Conservation (phyloP, 2,113 vertebrate species). For the Sylvia atricapilla region DNA sequence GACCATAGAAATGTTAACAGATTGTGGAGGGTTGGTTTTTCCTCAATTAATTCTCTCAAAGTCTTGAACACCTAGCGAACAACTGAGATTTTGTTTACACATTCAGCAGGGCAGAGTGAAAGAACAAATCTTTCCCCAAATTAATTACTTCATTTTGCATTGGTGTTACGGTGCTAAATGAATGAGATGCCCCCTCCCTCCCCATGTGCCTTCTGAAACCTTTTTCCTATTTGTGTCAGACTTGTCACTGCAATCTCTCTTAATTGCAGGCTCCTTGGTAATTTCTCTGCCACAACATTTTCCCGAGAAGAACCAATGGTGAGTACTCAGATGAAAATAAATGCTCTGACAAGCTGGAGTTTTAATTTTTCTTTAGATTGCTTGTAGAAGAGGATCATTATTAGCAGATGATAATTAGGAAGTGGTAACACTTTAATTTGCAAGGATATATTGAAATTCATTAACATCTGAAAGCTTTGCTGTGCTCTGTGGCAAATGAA, state of each 20-base stretch:
- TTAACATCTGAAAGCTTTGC: conserved; percentile 28
- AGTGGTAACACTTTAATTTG: conserved; percentile 57
- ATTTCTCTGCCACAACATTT: conserved; percentile 41
- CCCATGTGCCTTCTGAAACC: background rate
- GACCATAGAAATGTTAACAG: background rate
- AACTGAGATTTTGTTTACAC: conserved; percentile 61
- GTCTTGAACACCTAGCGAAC: conserved; percentile 17
- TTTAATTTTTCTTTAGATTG: conserved; percentile 51
- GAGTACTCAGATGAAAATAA: conserved; percentile 41
- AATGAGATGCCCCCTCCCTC: conserved; percentile 26
- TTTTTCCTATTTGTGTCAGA: conserved; percentile 32
- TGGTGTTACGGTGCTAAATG: conserved; percentile 60
- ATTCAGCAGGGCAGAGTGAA: conserved; percentile 53
- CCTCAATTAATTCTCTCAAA: background rate
- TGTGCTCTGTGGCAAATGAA: conserved; percentile 8
- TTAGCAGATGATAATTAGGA: conserved; percentile 66
- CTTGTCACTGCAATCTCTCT: conserved; percentile 54
- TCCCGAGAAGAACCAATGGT: background rate
- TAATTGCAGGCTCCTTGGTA: conserved; percentile 65
- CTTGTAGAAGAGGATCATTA: conserved; percentile 56
- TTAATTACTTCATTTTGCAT: conserved; percentile 60
- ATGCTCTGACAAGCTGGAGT: conserved; percentile 42
- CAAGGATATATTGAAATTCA: conserved; percentile 54
- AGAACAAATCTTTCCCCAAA: conserved; percentile 63
- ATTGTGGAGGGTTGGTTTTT: background rate